These are phyloP conservation scores for Crenichthys baileyi DNA, from an alignment of 2,797 vertebrate genomes.

Conservation along the genomic window DNA sequence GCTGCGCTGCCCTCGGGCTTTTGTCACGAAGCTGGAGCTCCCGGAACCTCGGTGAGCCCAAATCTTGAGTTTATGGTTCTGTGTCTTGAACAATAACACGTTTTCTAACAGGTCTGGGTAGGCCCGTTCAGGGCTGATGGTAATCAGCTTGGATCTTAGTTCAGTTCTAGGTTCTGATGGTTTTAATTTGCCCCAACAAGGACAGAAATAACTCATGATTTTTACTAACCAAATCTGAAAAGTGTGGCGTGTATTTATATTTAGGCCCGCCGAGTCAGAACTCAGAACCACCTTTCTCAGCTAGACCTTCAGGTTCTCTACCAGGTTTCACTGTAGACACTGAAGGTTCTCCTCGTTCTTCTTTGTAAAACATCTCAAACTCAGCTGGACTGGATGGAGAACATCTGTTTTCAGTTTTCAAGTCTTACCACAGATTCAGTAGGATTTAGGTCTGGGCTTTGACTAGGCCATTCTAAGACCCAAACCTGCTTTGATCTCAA, in stretches of 20 bases:
- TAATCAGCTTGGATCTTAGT: neutral
- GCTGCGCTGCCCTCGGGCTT: slow-evolving; percentile 90
- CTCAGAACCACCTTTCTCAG: no score
- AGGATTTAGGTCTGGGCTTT: neutral
- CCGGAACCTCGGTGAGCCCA: slow-evolving; percentile 80
- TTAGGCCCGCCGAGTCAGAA: no score
- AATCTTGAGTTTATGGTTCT: neutral
- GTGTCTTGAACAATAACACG: no score
- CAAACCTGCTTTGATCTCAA: neutral
- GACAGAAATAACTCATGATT: neutral
- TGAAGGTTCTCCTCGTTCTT: no score
- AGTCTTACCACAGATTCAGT: no score
- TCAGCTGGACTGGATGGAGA: no score
- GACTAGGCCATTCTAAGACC: neutral
- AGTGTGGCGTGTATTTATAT: neutral
- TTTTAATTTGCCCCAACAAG: neutral
- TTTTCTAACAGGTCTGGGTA: neutral
- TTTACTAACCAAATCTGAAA: neutral
- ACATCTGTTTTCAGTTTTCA: no score
- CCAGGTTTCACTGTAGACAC: no score
- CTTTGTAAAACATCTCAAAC: no score
- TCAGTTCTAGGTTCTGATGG: neutral
- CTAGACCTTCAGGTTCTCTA: no score
- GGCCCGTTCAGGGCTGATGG: no score
- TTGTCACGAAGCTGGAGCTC: slow-evolving; percentile 79